These are phyloP conservation scores for Eristalis pertinax DNA, from an alignment of 2,888 invertebrate genomes.

Conservation along the genomic window DNA sequence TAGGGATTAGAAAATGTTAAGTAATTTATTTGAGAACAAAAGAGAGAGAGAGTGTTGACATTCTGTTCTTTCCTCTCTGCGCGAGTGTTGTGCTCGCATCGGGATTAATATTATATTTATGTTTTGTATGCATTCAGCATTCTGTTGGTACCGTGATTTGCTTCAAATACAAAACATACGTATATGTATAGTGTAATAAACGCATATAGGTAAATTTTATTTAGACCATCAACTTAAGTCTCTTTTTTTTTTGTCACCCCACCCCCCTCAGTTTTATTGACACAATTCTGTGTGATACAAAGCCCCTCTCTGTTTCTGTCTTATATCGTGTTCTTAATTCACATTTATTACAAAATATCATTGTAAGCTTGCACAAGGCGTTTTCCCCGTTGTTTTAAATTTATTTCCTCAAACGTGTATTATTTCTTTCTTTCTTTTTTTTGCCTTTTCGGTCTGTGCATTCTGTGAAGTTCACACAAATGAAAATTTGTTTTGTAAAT, in stretches of 20 bases:
- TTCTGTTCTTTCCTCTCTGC: neutral
- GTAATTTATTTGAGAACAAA: constrained; percentile 53
- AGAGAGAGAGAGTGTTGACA: neutral
- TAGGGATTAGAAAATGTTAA: constrained; percentile 53
- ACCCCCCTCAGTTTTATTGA: no score
- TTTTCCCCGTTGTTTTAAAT: constrained; percentile 1
- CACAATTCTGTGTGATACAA: constrained; percentile 33
- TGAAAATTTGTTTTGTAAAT: constrained; percentile 58
- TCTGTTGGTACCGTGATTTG: constrained; percentile 16
- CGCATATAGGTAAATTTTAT: constrained; percentile 57
- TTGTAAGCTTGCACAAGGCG: neutral
- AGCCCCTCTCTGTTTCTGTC: neutral
- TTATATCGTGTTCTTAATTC: constrained; percentile 5
- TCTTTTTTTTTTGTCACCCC: neutral
- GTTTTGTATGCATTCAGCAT: constrained; percentile 15
- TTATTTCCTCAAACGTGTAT: constrained; percentile 15
- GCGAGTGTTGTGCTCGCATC: constrained; percentile 5
- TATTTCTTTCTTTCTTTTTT: neutral
- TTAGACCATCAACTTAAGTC: constrained; percentile 41
- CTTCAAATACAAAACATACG: constrained; percentile 21
- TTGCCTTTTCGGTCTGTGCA: constrained; percentile 6
- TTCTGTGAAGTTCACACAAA: constrained; percentile 14
- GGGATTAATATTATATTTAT: constrained; percentile 3
- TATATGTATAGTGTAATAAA: constrained; percentile 24
- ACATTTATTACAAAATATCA: neutral